A percentile compares a stretch with the other conserved stretches of the same genome.
Evolutionary conservation across 2,888 invertebrate species (phyloP).

Genomic region (Adelognathus sp.): DNA sequence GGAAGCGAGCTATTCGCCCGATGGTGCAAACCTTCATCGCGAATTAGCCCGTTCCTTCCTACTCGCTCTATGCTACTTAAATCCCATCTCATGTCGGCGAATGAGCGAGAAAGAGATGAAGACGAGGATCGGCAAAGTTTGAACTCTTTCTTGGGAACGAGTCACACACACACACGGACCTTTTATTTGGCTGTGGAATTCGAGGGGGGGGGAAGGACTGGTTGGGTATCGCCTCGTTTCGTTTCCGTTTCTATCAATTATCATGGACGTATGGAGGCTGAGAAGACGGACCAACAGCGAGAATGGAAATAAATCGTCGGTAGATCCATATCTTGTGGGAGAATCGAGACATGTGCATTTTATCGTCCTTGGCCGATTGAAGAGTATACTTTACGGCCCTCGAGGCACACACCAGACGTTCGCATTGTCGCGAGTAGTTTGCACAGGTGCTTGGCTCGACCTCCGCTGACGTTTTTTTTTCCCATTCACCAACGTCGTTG

Average conservation of each 20-base stretch:
- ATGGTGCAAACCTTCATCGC: background rate
- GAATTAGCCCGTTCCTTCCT: background rate
- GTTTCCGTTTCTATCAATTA: background rate
- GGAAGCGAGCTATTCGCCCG: conserved; percentile 24
- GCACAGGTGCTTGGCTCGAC: background rate
- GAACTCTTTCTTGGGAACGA: no score
- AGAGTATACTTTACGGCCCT: background rate
- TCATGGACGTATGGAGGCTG: background rate
- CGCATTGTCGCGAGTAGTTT: background rate
- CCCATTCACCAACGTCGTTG: background rate
- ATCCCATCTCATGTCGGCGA: no score
- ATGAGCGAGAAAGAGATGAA: no score
- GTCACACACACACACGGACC: no score
- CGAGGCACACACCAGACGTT: background rate
- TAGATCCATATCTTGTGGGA: conserved; percentile 1
- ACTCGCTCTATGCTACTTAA: background rate
- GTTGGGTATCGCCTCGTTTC: background rate
- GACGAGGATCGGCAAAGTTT: no score
- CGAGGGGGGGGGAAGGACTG: background rate
- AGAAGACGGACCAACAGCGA: background rate
- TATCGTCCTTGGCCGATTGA: conserved; percentile 4
- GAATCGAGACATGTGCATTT: background rate
- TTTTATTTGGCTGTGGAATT: background rate
- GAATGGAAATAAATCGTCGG: background rate
- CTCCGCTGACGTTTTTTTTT: background rate